phyloP scores from a whole-genome alignment of 2,113 vertebrate species.

The Typhlomys cinereus region DNA sequence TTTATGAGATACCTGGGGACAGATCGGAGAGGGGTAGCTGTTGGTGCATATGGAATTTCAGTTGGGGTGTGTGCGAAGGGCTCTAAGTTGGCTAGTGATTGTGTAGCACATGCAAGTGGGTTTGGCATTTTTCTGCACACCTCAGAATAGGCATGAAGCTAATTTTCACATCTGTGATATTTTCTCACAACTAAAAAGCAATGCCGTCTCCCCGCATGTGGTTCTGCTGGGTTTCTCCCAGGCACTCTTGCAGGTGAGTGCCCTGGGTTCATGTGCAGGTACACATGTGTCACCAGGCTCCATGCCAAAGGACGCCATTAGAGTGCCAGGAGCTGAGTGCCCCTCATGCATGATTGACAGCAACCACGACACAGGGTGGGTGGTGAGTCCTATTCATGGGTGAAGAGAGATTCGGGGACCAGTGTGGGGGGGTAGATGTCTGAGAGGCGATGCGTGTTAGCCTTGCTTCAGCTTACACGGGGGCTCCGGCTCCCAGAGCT shows the following conservation, averaged over 20 bases:
- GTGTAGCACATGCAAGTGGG: neutral
- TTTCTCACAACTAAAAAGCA: neutral
- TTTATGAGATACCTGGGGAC: neutral
- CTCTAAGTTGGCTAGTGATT: neutral
- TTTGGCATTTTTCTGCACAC: rapidly evolving
- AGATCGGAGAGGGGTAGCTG: neutral
- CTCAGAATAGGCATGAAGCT: too few species aligned
- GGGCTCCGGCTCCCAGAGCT: neutral
- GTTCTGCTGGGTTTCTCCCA: neutral
- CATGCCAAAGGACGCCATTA: neutral
- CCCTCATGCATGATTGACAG: neutral
- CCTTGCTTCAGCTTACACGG: neutral
- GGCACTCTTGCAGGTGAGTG: neutral
- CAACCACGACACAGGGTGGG: rapidly evolving
- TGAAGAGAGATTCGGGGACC: neutral
- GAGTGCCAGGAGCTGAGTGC: neutral
- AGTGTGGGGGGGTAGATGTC: neutral
- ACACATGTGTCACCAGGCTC: too few species aligned
- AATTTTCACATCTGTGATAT: neutral
- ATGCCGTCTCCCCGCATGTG: neutral
- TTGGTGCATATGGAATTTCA: neutral
- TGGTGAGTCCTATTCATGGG: neutral
- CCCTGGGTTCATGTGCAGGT: neutral
- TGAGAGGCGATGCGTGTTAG: neutral
- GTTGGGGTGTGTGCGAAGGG: neutral